Evolutionary conservation across 2,797 vertebrate species (phyloP).

Genomic region (Dicrostonyx torquatus): DNA sequence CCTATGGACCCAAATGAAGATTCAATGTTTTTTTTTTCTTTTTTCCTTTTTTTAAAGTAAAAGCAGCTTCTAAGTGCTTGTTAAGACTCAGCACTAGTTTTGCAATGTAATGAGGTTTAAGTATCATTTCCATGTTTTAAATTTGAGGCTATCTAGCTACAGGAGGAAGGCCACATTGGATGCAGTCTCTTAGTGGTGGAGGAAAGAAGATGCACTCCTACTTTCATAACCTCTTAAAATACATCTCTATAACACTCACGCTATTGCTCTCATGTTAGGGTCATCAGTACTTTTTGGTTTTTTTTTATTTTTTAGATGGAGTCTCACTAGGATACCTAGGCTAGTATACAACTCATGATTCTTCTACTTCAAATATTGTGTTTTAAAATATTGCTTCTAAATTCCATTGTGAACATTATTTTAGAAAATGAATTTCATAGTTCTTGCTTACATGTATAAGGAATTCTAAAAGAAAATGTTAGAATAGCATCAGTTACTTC

Average conservation of each 20-base stretch:
- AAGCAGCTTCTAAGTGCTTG: neutral
- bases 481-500: neutral
- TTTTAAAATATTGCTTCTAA: conserved; percentile 45
- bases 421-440: conserved; percentile 28
- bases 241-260: conserved; percentile 1
- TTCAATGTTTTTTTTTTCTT: neutral
- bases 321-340: neutral
- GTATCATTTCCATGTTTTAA: conserved; percentile 74
- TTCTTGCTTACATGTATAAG: conserved; percentile 11
- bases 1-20: neutral
- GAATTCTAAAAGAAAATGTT: conserved; percentile 47
- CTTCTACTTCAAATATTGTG: neutral
- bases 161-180: neutral
- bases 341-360: neutral
- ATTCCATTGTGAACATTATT: conserved; percentile 20
- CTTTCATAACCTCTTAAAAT: conserved; percentile 23
- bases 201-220: neutral
- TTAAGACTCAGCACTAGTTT: conserved; percentile 60
- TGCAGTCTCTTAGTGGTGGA: neutral
- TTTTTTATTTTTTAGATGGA: neutral
- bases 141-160: conserved; percentile 71
- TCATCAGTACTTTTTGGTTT: conserved; percentile 25
- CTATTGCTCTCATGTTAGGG: neutral
- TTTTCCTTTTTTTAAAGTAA: neutral
- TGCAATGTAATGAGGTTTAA: conserved; percentile 77